phyloP scores from a whole-genome alignment of 2,113 vertebrate species.

The Peromyscus maniculatus region DNA sequence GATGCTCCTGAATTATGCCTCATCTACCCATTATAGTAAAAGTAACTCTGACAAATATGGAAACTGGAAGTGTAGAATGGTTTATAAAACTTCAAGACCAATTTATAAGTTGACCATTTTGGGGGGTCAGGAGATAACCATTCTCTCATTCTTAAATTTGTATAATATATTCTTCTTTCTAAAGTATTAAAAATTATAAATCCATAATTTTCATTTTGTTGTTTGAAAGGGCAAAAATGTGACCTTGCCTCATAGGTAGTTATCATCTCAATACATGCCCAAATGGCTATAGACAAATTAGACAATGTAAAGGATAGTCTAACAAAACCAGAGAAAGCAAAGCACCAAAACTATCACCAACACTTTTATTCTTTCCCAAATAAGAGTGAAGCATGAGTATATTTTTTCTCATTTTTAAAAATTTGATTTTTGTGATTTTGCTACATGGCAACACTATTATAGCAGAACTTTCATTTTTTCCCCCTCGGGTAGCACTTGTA shows the following conservation, averaged over 20 bases:
- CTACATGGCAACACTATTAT: neutral
- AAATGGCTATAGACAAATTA: neutral
- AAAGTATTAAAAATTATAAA: neutral
- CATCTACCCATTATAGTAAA: neutral
- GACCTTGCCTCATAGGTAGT: neutral
- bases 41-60: neutral
- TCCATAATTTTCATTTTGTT: neutral
- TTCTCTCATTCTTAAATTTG: neutral
- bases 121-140: neutral
- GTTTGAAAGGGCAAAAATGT: neutral
- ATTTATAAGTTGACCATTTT: neutral
- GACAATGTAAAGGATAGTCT: neutral
- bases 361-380: neutral
- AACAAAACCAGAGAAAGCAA: constrained; percentile 33
- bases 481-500: neutral
- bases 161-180: neutral
- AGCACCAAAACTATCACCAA: neutral
- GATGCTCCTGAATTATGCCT: neutral
- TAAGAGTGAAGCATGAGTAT: neutral
- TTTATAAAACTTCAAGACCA: neutral
- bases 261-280: neutral
- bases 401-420: neutral
- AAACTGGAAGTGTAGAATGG: neutral
- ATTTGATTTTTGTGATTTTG: neutral
- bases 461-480: neutral